These are phyloP conservation scores for Pelochelys cantorii DNA, from an alignment of 2,797 vertebrate species.

Conservation along the genomic window DNA sequence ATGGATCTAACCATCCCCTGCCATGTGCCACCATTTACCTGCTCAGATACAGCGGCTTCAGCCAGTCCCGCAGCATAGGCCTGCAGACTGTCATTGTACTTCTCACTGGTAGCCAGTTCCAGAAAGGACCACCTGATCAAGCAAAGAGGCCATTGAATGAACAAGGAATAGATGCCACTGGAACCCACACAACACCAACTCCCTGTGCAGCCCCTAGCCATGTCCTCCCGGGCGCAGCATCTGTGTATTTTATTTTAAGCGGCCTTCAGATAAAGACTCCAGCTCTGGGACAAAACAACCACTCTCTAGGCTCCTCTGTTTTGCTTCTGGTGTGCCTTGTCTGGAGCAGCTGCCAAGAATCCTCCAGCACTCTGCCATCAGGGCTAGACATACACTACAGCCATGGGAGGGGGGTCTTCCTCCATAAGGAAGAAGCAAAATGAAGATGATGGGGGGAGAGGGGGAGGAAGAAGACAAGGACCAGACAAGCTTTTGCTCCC, in stretches of 20 bases:
- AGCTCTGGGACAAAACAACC: not conserved
- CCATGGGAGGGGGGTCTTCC: not conserved
- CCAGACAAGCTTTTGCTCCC: not conserved
- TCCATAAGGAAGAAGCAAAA: not conserved
- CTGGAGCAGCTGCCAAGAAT: not conserved
- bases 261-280: not conserved
- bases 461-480: too few species aligned
- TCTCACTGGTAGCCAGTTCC: constrained; percentile 85
- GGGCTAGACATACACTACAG: not conserved
- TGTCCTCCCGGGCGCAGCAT: not conserved
- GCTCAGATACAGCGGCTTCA: constrained; percentile 88
- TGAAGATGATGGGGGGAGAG: not conserved
- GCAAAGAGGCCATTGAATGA: not conserved
- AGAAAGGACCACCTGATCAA: constrained; percentile 89
- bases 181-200: not conserved
- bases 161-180: not conserved
- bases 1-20: fast-evolving
- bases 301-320: not conserved
- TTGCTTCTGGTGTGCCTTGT: not conserved
- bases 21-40: constrained; percentile 78
- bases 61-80: constrained; percentile 92
- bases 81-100: constrained; percentile 92
- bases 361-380: not conserved
- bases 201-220: fast-evolving
- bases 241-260: not conserved